Evolutionary conservation across 2,888 invertebrate species (phyloP), one percentile per base, ranked within the genome.

Genomic region (Ormia ochracea): DNA sequence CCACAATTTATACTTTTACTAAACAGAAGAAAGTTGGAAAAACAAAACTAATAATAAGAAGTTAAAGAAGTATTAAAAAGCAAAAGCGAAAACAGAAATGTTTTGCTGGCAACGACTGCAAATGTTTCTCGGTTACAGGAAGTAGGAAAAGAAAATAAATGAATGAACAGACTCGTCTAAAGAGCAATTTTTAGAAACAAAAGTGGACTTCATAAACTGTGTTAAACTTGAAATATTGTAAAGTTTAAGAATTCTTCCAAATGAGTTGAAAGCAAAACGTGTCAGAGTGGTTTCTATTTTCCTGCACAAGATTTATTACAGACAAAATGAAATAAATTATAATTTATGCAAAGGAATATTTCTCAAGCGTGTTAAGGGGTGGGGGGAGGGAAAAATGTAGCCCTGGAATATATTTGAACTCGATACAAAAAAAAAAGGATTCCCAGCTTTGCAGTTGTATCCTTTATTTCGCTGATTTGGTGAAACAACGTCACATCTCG

Each of bases 1-100:
- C 48, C 65, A 58, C 56, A 74, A 58, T 28, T 58, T 58, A 23
- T 52, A 65, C 56, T 74, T 74, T 74, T 65, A 48, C 7, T 56
- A 38, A 19, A 1, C 26, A 48, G 68, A 36, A 69, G 58, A 69
- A 69, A n/a, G n/a, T n/a, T n/a, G n/a, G n/a, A n/a, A n/a, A n/a
- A n/a, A n/a, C n/a, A n/a, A n/a, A n/a, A n/a, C n/a, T n/a, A n/a
- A n/a, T n/a, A n/a, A 33, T 69, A 12, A 38, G 26, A 70, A 70
- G 28, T 48, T 33, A 4, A 4, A 41, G 3, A 38, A 12, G n/a
- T 17, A 17, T 7, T 12, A 9, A 28, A 14, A 50, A 68, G 23
- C 6, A 41, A 19, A 48, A 45, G 28, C 10, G 52, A 50, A 61
- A 73, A 54, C 28, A 56, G 45, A 63, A 73, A 54, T 28, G 31